Conservation (phyloP, 2,888 invertebrate species). For the Periphyllus acericola region DNA sequence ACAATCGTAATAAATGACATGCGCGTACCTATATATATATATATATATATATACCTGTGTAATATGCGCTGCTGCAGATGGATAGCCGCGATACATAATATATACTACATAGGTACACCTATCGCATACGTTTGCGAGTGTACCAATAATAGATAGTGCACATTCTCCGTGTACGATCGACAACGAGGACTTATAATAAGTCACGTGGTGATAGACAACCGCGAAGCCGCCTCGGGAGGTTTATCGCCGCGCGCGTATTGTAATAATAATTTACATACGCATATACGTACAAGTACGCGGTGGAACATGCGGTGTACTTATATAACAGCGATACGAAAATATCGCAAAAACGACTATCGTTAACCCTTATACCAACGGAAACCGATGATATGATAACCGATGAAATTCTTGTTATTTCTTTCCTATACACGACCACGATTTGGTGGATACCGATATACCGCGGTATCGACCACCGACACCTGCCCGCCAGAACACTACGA, state of each 20-base stretch:
- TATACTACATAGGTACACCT: not conserved
- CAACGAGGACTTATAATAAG: constrained; percentile 7
- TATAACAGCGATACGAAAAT: no score
- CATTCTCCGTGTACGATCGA: not conserved
- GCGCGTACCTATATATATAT: constrained; percentile 4
- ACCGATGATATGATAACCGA: no score
- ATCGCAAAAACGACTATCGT: no score
- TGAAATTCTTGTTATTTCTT: no score
- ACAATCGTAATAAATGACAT: constrained; percentile 39
- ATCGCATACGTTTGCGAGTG: not conserved
- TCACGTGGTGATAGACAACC: constrained; percentile 30
- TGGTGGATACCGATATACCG: no score
- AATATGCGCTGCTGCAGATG: not conserved
- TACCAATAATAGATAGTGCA: not conserved
- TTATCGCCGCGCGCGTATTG: not conserved
- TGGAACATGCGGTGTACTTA: not conserved
- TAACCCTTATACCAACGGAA: no score
- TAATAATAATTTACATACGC: no score
- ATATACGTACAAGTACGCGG: not conserved
- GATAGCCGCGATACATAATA: not conserved
- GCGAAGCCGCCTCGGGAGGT: not conserved
- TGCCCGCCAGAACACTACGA: no score
- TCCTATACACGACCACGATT: no score
- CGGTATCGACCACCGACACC: no score
- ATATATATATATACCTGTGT: not conserved